A percentile compares a stretch with the other conserved stretches of the same genome.
Conservation (phyloP, 2,113 vertebrate genomes). For the Callipepla californica region DNA sequence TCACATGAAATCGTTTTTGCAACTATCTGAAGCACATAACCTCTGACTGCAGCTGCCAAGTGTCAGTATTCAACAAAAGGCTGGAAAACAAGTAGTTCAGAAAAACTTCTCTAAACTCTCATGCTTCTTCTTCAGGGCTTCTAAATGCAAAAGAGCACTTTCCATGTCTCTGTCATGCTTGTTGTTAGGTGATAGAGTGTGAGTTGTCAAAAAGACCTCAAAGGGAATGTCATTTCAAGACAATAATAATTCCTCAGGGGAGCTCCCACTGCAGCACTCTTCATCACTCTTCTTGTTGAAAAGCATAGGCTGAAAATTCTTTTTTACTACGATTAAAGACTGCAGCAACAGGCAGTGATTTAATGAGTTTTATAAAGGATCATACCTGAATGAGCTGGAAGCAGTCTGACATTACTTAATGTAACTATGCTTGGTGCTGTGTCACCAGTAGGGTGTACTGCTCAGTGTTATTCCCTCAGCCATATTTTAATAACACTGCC, state of each 20-base stretch:
- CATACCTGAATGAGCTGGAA: background rate
- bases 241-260: background rate
- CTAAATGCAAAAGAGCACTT: background rate
- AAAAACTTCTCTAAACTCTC: background rate
- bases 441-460: background rate
- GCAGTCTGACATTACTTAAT: background rate
- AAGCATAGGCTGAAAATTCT: background rate
- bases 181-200: background rate
- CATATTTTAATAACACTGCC: background rate
- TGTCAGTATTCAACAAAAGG: background rate
- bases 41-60: background rate
- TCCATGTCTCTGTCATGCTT: accelerated
- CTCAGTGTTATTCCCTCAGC: background rate
- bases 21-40: background rate
- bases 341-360: background rate
- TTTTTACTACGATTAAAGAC: background rate
- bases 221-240: background rate
- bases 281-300: background rate
- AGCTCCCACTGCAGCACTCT: background rate
- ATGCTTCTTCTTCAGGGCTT: background rate
- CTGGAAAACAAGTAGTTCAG: background rate
- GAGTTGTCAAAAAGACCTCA: background rate
- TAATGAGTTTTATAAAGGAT: background rate
- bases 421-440: background rate
- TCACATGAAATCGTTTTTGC: background rate